phyloP scores from a whole-genome alignment of 1,140 invertebrate genomes.

The Diploscapter pachys region DNA sequence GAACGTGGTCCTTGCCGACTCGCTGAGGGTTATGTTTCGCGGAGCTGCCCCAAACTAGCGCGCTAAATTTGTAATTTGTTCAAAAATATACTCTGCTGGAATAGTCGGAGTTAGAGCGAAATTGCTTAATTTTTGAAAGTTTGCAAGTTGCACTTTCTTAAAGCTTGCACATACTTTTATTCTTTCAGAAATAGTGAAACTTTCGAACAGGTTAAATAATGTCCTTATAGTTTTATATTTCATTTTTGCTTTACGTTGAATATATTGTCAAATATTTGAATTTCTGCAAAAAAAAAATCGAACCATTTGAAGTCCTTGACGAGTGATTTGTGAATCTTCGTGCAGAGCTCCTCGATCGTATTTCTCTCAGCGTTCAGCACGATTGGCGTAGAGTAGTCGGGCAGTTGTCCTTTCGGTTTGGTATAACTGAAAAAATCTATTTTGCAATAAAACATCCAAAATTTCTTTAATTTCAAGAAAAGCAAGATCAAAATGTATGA shows the following conservation, averaged over 20 bases:
- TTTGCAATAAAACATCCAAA: background rate
- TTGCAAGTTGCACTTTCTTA: too few relatives aligned
- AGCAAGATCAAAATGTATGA: too few relatives aligned
- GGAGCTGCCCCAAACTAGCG: slow-evolving; percentile 95
- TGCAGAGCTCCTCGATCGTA: slow-evolving; percentile 95
- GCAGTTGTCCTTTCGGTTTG: slow-evolving; percentile 97
- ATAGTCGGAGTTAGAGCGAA: too few relatives aligned
- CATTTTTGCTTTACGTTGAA: too few relatives aligned
- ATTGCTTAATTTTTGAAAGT: too few relatives aligned
- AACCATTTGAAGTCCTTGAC: slow-evolving; percentile 99
- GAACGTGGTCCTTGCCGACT: slow-evolving; percentile 93
- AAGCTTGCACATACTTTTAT: too few relatives aligned
- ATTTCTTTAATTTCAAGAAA: too few relatives aligned
- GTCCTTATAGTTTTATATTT: too few relatives aligned
- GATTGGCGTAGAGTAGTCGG: slow-evolving; percentile 93
- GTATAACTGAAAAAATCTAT: slow-evolving; percentile 72
- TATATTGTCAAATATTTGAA: too few relatives aligned
- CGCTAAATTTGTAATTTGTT: slow-evolving; percentile 67
- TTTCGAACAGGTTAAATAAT: too few relatives aligned
- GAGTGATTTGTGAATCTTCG: slow-evolving; percentile 93
- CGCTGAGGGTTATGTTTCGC: slow-evolving; percentile 99
- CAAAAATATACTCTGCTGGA: too few relatives aligned
- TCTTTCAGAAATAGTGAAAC: too few relatives aligned
- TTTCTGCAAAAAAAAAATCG: slow-evolving; percentile 59
- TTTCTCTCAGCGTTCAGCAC: slow-evolving; percentile 82